Conservation (phyloP, 1,140 invertebrate species). For the Drosophila willistoni region DNA sequence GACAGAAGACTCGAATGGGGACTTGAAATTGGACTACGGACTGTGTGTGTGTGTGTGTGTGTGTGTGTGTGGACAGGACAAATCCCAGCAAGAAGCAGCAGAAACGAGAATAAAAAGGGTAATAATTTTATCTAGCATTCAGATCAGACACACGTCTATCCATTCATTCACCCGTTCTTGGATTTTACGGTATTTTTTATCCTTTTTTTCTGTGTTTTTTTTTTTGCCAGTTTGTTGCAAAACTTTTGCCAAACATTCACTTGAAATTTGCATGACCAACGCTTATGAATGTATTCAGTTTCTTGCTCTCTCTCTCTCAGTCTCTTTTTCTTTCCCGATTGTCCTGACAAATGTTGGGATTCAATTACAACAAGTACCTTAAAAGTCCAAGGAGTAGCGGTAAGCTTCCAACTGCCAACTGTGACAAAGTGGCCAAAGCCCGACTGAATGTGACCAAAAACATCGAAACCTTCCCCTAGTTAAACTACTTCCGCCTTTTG, state of each 20-base stretch:
- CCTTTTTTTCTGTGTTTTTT: slow-evolving; percentile 24
- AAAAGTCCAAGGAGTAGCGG: slow-evolving; percentile 38
- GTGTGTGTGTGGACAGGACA: slow-evolving; percentile 28
- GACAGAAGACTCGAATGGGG: slow-evolving; percentile 43
- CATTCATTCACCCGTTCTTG: slow-evolving; percentile 24
- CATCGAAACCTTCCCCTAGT: slow-evolving; percentile 33
- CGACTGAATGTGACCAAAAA: slow-evolving; percentile 11
- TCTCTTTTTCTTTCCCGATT: background rate
- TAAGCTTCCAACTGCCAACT: slow-evolving; percentile 68
- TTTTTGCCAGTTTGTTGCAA: slow-evolving; percentile 19
- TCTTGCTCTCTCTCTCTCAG: background rate
- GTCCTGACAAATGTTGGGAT: slow-evolving; percentile 40
- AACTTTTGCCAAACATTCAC: slow-evolving; percentile 17
- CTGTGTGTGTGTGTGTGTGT: background rate
- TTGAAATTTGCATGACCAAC: slow-evolving; percentile 24
- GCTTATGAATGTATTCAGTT: slow-evolving; percentile 13
- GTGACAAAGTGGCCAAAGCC: slow-evolving; percentile 61
- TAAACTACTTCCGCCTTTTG: slow-evolving; percentile 31
- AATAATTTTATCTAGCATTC: slow-evolving; percentile 83
- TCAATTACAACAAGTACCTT: slow-evolving; percentile 74
- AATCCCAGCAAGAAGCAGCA: slow-evolving; percentile 47
- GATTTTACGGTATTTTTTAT: slow-evolving; percentile 10
- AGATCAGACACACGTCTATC: slow-evolving; percentile 81
- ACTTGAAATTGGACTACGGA: slow-evolving; percentile 17
- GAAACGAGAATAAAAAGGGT: slow-evolving; percentile 72